These are phyloP conservation scores for Exocentrus adspersus DNA, from an alignment of 2,888 invertebrate genomes.

Conservation along the genomic window DNA sequence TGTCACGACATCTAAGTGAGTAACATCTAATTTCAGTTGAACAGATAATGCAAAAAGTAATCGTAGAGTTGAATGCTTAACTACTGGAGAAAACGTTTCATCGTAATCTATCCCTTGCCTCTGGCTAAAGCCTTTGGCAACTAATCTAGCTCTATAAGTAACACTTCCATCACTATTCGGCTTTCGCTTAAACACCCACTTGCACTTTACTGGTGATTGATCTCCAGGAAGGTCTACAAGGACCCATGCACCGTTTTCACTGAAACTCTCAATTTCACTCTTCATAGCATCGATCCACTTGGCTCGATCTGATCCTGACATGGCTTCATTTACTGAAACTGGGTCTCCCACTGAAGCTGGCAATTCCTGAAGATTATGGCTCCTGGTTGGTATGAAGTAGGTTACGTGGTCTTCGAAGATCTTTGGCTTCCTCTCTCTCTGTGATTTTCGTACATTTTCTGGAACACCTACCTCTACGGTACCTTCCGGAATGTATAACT, in stretches of 20 bases:
- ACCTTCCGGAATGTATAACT: not conserved
- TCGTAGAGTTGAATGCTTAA: not conserved
- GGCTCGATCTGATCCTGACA: constrained; percentile 26
- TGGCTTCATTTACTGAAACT: not conserved
- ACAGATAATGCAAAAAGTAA: not conserved
- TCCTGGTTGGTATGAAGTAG: not conserved
- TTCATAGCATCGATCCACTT: constrained; percentile 19
- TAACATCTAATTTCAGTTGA: not conserved
- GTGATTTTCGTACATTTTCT: not conserved
- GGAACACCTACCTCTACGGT: not conserved
- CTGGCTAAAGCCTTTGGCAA: constrained; percentile 40
- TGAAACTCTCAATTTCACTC: constrained; percentile 10
- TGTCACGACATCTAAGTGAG: not conserved
- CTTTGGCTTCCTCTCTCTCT: not conserved
- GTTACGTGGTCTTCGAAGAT: not conserved
- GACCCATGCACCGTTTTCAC: constrained; percentile 27
- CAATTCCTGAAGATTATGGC: not conserved
- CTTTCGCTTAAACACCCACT: constrained; percentile 44
- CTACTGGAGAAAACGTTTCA: constrained; percentile 37
- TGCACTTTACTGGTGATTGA: constrained; percentile 30
- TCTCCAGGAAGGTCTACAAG: constrained; percentile 33
- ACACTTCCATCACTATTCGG: constrained; percentile 38
- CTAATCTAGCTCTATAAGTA: constrained; percentile 39
- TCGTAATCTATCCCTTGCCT: constrained; percentile 38
- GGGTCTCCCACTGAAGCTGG: constrained; percentile 9